Conservation (phyloP, 1,140 invertebrate genomes). For the Euglossa dilemma region DNA sequence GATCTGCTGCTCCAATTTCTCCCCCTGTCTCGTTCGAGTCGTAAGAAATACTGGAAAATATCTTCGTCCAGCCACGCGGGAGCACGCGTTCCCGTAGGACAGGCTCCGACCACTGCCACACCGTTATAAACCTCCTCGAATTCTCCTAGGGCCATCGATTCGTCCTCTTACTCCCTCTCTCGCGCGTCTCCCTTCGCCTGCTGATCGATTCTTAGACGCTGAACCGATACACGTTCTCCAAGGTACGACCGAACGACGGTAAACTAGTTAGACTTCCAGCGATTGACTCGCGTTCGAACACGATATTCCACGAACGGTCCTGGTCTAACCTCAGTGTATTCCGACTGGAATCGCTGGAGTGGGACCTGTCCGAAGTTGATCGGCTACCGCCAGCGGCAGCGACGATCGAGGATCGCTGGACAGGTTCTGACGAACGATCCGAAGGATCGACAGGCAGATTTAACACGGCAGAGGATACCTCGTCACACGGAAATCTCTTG, state of each 20-base stretch:
- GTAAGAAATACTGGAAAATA: slow-evolving; percentile 23
- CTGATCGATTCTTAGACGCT: too few species aligned
- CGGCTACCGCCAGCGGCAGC: slow-evolving; percentile 30
- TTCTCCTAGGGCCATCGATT: slow-evolving; percentile 40
- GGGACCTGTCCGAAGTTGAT: not conserved
- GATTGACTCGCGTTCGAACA: too few species aligned
- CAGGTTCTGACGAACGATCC: not conserved
- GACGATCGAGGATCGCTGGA: not conserved
- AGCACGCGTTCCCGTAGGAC: not conserved
- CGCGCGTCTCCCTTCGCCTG: not conserved
- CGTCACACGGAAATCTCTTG: slow-evolving; percentile 92
- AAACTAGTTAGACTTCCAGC: too few species aligned
- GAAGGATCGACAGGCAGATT: not conserved
- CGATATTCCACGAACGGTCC: too few species aligned
- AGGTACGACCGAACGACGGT: too few species aligned
- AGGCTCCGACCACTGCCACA: not conserved
- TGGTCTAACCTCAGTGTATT: too few species aligned
- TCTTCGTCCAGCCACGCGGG: not conserved
- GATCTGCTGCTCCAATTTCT: not conserved
- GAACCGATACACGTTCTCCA: too few species aligned
- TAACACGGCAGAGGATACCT: not conserved
- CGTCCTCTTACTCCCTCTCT: not conserved
- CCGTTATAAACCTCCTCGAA: not conserved
- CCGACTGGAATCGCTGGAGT: not conserved
- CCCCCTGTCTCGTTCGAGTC: not conserved